phyloP scores from a whole-genome alignment of 2,797 vertebrate species.

The Psittacula derbiana region DNA sequence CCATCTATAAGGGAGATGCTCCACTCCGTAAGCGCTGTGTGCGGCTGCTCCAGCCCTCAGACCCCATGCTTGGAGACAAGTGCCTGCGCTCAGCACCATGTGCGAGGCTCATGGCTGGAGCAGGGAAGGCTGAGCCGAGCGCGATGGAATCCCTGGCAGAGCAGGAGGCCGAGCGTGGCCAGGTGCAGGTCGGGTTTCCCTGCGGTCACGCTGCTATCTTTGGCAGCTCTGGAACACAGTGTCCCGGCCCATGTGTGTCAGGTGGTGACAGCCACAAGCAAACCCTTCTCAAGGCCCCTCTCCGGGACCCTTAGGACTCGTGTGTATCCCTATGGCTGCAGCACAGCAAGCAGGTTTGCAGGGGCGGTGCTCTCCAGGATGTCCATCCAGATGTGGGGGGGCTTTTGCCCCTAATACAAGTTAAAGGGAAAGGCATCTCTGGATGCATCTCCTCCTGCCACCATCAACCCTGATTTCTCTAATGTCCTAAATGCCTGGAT shows the following conservation, averaged over 20 bases:
- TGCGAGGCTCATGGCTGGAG: background rate
- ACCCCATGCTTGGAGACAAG: accelerated
- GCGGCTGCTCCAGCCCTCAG: background rate
- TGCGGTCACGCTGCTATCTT: background rate
- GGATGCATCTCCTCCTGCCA: background rate
- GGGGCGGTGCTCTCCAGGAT: background rate
- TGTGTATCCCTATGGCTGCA: background rate
- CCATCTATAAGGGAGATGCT: background rate
- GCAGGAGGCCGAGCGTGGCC: background rate
- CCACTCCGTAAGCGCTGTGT: accelerated
- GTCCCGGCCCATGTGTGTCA: background rate
- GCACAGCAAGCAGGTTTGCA: background rate
- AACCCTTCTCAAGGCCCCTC: background rate
- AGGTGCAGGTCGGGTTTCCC: background rate
- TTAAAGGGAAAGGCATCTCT: background rate
- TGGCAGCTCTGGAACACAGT: background rate
- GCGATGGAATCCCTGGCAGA: background rate
- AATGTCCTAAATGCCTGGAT: background rate
- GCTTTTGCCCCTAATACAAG: background rate
- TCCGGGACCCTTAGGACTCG: background rate
- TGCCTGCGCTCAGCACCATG: background rate
- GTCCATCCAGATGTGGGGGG: accelerated
- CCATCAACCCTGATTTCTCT: background rate
- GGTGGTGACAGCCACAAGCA: background rate
- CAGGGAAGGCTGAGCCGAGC: accelerated